These are phyloP conservation scores for Drosophila buzzatii DNA, from an alignment of 2,888 invertebrate species.

Conservation along the genomic window DNA sequence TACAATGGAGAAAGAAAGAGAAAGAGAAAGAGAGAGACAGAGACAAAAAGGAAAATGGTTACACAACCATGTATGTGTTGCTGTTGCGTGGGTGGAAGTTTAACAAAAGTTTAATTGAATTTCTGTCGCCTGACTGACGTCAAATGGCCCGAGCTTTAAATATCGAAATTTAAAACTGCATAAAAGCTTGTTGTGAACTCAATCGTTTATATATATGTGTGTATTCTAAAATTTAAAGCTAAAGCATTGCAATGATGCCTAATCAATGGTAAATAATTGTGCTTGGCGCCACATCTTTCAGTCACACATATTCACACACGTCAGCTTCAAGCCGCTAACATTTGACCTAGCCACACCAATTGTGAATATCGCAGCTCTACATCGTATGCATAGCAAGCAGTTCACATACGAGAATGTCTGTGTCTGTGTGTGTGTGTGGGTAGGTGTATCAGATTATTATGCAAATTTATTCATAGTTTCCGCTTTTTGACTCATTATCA, in stretches of 20 bases:
- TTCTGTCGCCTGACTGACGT: conserved; percentile 58
- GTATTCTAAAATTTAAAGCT: neutral
- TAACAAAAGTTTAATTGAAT: conserved; percentile 71
- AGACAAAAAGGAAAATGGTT: neutral
- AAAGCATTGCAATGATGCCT: conserved; percentile 6
- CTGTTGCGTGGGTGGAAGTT: conserved; percentile 5
- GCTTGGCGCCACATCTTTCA: conserved; percentile 10
- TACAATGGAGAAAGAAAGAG: conserved; percentile 28
- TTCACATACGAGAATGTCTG: conserved; percentile 2
- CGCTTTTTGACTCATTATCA: conserved; percentile 66
- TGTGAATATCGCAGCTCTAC: conserved; percentile 17
- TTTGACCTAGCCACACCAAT: too few relatives aligned
- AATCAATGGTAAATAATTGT: conserved; percentile 20
- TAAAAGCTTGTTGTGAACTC: neutral
- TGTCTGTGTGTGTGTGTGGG: neutral
- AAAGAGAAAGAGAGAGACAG: neutral
- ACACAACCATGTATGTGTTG: neutral
- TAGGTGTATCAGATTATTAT: conserved; percentile 8
- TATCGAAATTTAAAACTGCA: neutral
- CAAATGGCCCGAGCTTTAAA: conserved; percentile 16
- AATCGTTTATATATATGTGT: too few relatives aligned
- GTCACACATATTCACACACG: conserved; percentile 11
- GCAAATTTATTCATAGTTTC: conserved; percentile 68
- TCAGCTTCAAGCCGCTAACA: conserved; percentile 5
- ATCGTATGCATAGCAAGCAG: conserved; percentile 54